Percentiles rank a stretch among this genome's conserved stretches.
These are phyloP conservation scores for Sparus aurata DNA, from an alignment of 2,797 vertebrate species.

Conservation along the genomic window DNA sequence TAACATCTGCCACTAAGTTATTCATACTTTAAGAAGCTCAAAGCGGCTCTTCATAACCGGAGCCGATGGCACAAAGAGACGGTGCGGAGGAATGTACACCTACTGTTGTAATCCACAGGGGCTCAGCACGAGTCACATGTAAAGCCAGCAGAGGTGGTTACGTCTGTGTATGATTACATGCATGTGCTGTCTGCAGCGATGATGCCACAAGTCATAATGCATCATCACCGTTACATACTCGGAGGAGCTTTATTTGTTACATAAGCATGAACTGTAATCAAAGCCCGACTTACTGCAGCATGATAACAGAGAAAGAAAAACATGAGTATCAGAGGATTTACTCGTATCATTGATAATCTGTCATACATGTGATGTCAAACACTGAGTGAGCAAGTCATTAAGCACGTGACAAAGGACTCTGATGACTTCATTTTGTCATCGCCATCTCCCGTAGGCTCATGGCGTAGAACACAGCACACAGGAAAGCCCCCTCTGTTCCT, in stretches of 20 bases:
- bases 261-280: constrained; percentile 3
- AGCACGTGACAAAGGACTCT: constrained; percentile 37
- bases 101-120: not conserved
- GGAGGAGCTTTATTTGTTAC: constrained; percentile 36
- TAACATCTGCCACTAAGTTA: constrained; percentile 37
- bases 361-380: constrained; percentile 13
- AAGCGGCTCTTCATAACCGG: not conserved
- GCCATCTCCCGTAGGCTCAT: constrained; percentile 8
- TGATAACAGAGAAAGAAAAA: not conserved
- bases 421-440: constrained; percentile 30
- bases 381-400: constrained; percentile 19
- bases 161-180: not conserved
- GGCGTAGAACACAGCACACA: constrained; percentile 2
- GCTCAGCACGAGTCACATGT: constrained; percentile 28
- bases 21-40: constrained; percentile 32
- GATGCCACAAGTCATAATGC: constrained; percentile 19
- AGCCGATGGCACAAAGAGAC: not conserved
- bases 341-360: constrained; percentile 21
- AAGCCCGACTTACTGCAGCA: not conserved
- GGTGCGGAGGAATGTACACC: not conserved
- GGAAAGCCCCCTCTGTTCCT: constrained; percentile 20
- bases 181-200: constrained; percentile 1
- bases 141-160: constrained; percentile 23
- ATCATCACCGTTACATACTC: constrained; percentile 1
- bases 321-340: constrained; percentile 23